A percentile compares a stretch with the other conserved stretches of the same genome.
phyloP scores from a whole-genome alignment of 1,140 invertebrate species.

The Agraylea sexmaculata region DNA sequence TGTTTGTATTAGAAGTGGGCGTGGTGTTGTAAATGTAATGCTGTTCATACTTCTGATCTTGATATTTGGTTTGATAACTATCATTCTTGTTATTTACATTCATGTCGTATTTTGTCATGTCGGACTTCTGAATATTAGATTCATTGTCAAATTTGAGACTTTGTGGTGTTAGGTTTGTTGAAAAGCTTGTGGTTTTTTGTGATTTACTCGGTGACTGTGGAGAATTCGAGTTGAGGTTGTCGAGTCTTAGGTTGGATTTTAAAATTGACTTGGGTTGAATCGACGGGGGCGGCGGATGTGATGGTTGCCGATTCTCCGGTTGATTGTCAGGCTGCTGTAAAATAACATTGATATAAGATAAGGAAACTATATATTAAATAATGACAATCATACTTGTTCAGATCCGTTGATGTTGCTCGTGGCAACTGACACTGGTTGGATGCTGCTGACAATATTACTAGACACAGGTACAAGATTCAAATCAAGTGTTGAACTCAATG shows the following conservation, averaged over 20 bases:
- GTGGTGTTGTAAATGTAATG: slow-evolving; percentile 12
- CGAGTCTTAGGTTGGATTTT: slow-evolving; percentile 38
- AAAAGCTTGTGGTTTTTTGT: slow-evolving; percentile 22
- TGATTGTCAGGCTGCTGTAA: slow-evolving; percentile 17
- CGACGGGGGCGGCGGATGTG: slow-evolving; percentile 25
- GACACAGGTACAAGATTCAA: slow-evolving; percentile 15
- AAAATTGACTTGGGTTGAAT: slow-evolving; percentile 37
- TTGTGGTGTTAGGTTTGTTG: slow-evolving; percentile 19
- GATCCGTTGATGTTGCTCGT: slow-evolving; percentile 13
- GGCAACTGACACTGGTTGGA: slow-evolving; percentile 15
- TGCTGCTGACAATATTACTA: slow-evolving; percentile 18
- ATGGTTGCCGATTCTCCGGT: slow-evolving; percentile 22
- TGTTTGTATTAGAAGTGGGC: slow-evolving; percentile 11
- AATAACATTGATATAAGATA: slow-evolving; percentile 3
- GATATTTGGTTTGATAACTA: slow-evolving; percentile 12
- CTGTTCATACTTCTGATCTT: slow-evolving; percentile 20
- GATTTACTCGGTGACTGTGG: slow-evolving; percentile 25
- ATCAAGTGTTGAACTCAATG: slow-evolving; percentile 5
- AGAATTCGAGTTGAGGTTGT: slow-evolving; percentile 43
- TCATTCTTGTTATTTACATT: slow-evolving; percentile 20
- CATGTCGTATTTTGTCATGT: slow-evolving; percentile 17
- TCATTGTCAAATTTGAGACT: slow-evolving; percentile 20
- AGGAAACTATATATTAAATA: slow-evolving; percentile 1
- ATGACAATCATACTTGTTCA: slow-evolving; percentile 12
- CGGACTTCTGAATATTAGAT: slow-evolving; percentile 12